phyloP scores from a whole-genome alignment of 2,797 vertebrate species.

The Semotilus atromaculatus region DNA sequence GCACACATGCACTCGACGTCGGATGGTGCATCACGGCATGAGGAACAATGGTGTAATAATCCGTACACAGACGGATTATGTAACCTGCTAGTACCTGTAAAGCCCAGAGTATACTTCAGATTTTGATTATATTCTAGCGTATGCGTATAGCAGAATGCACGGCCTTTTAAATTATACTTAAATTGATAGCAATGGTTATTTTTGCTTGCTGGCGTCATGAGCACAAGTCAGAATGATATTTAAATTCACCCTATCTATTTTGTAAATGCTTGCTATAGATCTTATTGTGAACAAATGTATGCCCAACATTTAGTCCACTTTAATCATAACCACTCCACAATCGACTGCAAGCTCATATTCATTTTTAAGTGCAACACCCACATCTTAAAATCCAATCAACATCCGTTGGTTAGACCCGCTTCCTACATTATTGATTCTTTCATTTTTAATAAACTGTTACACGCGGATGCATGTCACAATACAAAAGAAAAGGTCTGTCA shows the following conservation, averaged over 20 bases:
- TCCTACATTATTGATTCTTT: too few species aligned
- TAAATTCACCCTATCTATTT: neutral
- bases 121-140: too few species aligned
- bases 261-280: neutral
- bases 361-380: neutral
- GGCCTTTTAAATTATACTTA: neutral
- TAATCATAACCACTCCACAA: neutral
- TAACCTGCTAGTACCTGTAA: conserved; percentile 30
- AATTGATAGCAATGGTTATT: too few species aligned
- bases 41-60: neutral
- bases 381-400: neutral
- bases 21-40: neutral
- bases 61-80: conserved; percentile 5
- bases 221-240: neutral
- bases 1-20: neutral
- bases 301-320: neutral
- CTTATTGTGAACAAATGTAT: neutral
- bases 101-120: neutral
- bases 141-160: neutral
- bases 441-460: too few species aligned
- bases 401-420: neutral
- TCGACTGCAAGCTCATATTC: neutral
- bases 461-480: neutral
- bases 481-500: neutral
- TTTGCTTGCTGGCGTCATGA: neutral